Base-by-base conservation (phyloP, 1,140 invertebrate species). In the Danaus melanippus region DNA sequence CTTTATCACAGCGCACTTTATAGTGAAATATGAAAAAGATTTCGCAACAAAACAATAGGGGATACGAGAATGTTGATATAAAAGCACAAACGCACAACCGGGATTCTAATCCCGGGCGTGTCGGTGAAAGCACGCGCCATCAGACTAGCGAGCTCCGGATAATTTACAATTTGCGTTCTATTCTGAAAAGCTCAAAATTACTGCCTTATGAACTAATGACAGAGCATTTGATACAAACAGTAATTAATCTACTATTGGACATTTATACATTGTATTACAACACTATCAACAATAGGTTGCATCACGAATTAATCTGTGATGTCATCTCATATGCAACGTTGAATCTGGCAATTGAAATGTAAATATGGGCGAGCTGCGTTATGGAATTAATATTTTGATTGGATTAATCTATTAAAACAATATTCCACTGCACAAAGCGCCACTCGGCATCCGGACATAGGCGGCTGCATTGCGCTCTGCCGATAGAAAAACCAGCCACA, bases 361-460 rank as follows among this genome's bases (percentile, higher is more conserved):
- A 84, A 81, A 81, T 79, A 73, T 62, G 67, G 63, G 57, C 67
- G 66, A 69, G 69, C 74, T 69, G 69, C 76, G 71, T 74, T 76
- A 71, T 69, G 74, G 78, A 78, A 79, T 79, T 80, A 82, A 81
- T 83, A 82, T 80, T 85, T 76, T 80, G 76, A 85, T 83, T 79
- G 82, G 74, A 83, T 80, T 83, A 85, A 80, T 80, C 76, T 83
- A 81, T 81, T 85, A 83, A 76, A 72, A 76, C 71, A 74, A 76
- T 81, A 77, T 76, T 71, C 59, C 58, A 63, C 62, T 69, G 60
- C 67, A 74, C 71, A 74, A 74, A 66, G 66, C 64, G 64, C 49
- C 65, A 62, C 56, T 76, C 66, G 67, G 49, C 42, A 40, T 15
- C 39, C 45, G 50, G 42, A 42, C 42, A 43, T 46, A 50, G 58